Conservation (phyloP, 2,113 vertebrate species). For the Crotalus viridis region DNA sequence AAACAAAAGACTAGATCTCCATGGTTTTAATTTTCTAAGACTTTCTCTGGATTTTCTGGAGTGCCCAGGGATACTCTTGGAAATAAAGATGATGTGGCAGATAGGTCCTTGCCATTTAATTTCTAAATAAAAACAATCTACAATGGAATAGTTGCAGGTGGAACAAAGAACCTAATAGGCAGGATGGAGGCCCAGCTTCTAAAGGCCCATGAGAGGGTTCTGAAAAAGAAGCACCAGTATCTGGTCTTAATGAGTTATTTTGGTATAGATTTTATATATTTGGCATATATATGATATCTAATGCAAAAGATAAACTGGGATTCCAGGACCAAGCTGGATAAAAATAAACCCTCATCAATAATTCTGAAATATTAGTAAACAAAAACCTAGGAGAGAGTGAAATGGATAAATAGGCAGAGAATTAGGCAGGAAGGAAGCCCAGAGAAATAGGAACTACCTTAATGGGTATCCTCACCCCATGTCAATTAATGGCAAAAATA, state of each 20-base stretch:
- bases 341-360: neutral
- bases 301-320: neutral
- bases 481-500: neutral
- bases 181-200: neutral
- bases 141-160: neutral
- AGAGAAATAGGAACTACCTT: neutral
- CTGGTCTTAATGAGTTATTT: neutral
- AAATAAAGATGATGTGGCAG: neutral
- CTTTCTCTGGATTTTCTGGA: neutral
- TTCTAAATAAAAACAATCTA: neutral
- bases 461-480: neutral
- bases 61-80: neutral
- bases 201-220: neutral
- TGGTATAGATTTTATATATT: neutral
- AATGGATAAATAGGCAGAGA: neutral
- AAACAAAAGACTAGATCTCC: neutral
- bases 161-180: neutral
- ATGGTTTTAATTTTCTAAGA: neutral
- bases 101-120: neutral
- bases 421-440: neutral
- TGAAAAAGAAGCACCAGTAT: neutral
- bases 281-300: neutral
- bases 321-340: neutral
- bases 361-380: neutral
- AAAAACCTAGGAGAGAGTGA: fast-evolving